Base-by-base conservation (phyloP, 2,113 vertebrate species). In the Zosterops lateralis region DNA sequence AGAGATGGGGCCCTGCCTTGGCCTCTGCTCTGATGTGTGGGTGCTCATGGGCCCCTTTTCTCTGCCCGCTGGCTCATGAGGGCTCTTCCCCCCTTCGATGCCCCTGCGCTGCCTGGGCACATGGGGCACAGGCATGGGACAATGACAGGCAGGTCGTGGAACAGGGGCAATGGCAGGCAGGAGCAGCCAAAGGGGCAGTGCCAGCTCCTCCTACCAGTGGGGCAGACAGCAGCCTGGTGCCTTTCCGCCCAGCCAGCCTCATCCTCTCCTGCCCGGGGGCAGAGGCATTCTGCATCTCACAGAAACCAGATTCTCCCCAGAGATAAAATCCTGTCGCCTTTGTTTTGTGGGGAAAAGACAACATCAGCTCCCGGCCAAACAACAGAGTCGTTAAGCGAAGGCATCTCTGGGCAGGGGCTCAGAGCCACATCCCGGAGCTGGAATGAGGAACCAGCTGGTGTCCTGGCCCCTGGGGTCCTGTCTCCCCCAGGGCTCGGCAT, bases 281-380 rank as follows among this genome's bases (percentile, higher is more conserved):
- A 91, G 74, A 94, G 62, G 36, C 21, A 78, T 84, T 85, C 78
- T 79, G 66, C 71, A 87, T 68, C 62, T 75, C 85, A 95, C 70
- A 94, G 72, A 82, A 87, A 89, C 66, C 77, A 91, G 78, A 95
- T 96, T 87, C 58, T 91, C 50, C 40, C 44, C 10, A 3, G 66
- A 96, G 96, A 96, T 96, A 96, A 96, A 94, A 89, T 54, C 50
- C n/a, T 2, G 26, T 71, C 4, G 57, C 66, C 87, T 96, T 96
- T 96, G 93, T 94, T 67, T 87, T 51, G 71, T 36, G 45, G 62
- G 92, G 64, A 75, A 84, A 92, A 89, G 81, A 87, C 87, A 92
- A 89, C 48, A 68, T 84, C 58, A 91, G 31, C 66, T 89, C 62
- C 57, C 4, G 17, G 74, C 31, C 84, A 47, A 62, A 73, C 36